Percentiles rank a stretch among this genome's conserved stretches.
Conservation (phyloP, 1,140 invertebrate genomes). For the Capitella teleta region DNA sequence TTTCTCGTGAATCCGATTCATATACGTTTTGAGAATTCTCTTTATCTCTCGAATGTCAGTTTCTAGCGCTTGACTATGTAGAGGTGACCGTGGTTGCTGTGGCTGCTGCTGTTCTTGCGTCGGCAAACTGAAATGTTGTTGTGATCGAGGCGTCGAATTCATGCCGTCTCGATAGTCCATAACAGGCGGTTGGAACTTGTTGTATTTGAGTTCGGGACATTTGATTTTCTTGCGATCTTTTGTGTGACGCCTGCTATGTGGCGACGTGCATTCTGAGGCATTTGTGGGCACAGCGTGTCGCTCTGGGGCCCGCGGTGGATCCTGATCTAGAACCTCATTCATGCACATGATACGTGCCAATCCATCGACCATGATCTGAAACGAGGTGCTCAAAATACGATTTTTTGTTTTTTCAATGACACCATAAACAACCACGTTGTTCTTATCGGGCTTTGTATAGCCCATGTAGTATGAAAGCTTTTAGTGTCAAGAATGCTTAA, state of each 20-base stretch:
- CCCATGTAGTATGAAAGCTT: too few species aligned
- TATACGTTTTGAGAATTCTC: slow-evolving; percentile 19
- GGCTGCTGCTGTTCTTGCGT: slow-evolving; percentile 2
- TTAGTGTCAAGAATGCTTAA: too few species aligned
- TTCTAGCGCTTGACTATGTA: slow-evolving; percentile 27
- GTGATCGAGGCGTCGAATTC: background rate
- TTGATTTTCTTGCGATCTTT: slow-evolving; percentile 12
- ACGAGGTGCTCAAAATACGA: too few species aligned
- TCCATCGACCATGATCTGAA: slow-evolving; percentile 31
- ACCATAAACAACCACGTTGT: too few species aligned
- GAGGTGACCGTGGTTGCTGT: slow-evolving; percentile 14
- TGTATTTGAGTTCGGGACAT: slow-evolving; percentile 15
- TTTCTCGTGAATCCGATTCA: slow-evolving; percentile 22
- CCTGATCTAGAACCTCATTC: slow-evolving; percentile 18
- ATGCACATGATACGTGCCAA: slow-evolving; percentile 35
- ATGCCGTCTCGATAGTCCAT: slow-evolving; percentile 5
- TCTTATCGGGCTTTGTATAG: too few species aligned
- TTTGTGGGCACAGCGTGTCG: background rate
- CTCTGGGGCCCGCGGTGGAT: background rate
- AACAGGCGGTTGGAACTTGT: slow-evolving; percentile 13
- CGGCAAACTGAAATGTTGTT: too few species aligned
- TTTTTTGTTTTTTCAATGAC: too few species aligned
- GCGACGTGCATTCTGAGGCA: background rate
- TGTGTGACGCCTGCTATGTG: background rate
- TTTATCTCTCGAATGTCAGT: slow-evolving; percentile 32